Conservation (phyloP, 1,140 invertebrate species). For the Tetramorium simillimum region DNA sequence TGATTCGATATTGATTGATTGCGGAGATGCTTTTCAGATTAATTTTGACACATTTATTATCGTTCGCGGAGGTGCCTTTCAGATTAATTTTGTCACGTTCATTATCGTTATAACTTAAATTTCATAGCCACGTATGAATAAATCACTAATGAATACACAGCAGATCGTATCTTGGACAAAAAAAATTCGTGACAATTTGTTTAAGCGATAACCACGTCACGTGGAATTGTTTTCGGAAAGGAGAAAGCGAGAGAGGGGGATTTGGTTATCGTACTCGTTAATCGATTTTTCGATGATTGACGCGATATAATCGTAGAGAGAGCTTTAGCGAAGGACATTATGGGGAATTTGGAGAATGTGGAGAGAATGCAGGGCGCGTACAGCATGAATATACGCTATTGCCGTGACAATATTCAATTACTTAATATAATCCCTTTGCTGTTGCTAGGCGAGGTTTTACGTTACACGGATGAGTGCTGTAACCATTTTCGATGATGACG, state of each 20-base stretch:
- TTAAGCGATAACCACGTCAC: slow-evolving; percentile 30
- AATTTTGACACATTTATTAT: neutral
- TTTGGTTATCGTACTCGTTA: slow-evolving; percentile 39
- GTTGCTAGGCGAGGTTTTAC: slow-evolving; percentile 52
- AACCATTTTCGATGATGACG: slow-evolving; percentile 52
- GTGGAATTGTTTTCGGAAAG: slow-evolving; percentile 1
- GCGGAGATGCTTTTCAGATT: neutral
- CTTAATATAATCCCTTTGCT: slow-evolving; percentile 57
- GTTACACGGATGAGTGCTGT: slow-evolving; percentile 45
- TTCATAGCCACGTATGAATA: neutral
- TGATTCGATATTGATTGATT: slow-evolving; percentile 27
- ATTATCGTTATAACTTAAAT: slow-evolving; percentile 12
- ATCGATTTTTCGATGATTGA: slow-evolving; percentile 61
- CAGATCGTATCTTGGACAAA: neutral
- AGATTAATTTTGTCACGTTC: neutral
- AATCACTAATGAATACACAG: slow-evolving; percentile 19
- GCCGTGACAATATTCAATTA: slow-evolving; percentile 59
- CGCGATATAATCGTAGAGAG: slow-evolving; percentile 38
- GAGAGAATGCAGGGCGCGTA: slow-evolving; percentile 29
- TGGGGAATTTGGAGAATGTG: slow-evolving; percentile 38
- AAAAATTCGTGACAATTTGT: slow-evolving; percentile 38
- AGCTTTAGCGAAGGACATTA: slow-evolving; percentile 52
- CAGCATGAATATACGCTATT: slow-evolving; percentile 49
- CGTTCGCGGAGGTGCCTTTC: neutral
- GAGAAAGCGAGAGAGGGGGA: neutral